Evolutionary conservation across 1,140 invertebrate species (phyloP).

Genomic region (Apis dorsata): DNA sequence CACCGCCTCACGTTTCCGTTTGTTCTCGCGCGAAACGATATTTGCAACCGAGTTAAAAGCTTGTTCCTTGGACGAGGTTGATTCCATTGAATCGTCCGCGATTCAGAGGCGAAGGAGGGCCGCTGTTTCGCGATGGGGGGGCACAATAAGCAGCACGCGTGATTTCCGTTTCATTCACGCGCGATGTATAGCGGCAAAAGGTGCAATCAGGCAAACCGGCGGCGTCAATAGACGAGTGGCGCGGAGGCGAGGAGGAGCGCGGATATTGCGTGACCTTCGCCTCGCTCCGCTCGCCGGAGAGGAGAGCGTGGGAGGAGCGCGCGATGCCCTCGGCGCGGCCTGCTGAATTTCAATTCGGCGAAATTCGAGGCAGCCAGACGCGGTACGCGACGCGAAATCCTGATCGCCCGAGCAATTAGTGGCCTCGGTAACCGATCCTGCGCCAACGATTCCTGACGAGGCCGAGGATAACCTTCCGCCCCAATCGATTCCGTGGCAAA

Average conservation of each 20-base stretch:
- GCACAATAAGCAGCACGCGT: slow-evolving; percentile 28
- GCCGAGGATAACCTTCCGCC: background rate
- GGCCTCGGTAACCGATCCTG: slow-evolving; percentile 18
- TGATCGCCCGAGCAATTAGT: slow-evolving; percentile 59
- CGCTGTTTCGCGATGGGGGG: background rate
- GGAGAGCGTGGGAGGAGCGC: background rate
- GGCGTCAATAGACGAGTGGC: slow-evolving; percentile 30
- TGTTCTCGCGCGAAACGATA: background rate
- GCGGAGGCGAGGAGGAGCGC: slow-evolving; percentile 3
- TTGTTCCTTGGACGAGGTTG: background rate
- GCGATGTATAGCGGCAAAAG: background rate
- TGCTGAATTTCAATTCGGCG: slow-evolving; percentile 62
- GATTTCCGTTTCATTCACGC: slow-evolving; percentile 37
- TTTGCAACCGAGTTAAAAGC: background rate
- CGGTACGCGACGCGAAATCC: slow-evolving; percentile 54
- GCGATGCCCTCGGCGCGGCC: background rate
- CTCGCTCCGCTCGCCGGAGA: background rate
- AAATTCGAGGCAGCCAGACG: slow-evolving; percentile 1
- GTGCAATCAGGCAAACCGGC: slow-evolving; percentile 42
- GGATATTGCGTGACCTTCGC: slow-evolving; percentile 56
- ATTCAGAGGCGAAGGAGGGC: background rate
- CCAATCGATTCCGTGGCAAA: background rate
- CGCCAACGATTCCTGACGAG: background rate
- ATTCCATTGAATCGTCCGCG: background rate
- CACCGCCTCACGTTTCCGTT: background rate